phyloP scores from a whole-genome alignment of 1,140 invertebrate species.

The Hirudo medicinalis region DNA sequence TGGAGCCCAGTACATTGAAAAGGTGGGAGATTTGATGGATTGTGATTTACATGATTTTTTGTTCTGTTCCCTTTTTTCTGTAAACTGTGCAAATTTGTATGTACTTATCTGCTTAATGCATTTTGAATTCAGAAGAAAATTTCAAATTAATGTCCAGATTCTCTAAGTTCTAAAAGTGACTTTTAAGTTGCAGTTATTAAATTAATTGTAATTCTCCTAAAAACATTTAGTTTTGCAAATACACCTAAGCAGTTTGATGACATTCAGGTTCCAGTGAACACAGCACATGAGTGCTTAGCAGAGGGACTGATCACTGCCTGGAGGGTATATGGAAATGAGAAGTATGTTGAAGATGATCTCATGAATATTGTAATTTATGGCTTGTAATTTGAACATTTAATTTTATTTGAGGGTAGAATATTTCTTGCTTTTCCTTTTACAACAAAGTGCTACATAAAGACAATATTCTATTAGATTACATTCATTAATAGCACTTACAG shows the following conservation, averaged over 20 bases:
- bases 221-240: no score
- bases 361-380: neutral
- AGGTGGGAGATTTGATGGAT: neutral
- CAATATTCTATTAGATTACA: neutral
- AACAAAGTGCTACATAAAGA: neutral
- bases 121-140: no score
- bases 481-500: neutral
- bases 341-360: conserved; percentile 7
- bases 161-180: no score
- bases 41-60: neutral
- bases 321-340: conserved; percentile 11
- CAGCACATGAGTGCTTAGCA: neutral
- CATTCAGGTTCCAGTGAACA: neutral
- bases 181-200: no score
- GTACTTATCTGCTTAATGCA: no score
- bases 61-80: no score
- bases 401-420: no score
- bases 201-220: no score
- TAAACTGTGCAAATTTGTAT: no score
- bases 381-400: neutral
- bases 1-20: no score
- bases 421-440: neutral
- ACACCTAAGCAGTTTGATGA: neutral
- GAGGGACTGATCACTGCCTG: conserved; percentile 13
- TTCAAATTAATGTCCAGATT: no score